Percentiles rank a stretch among this genome's conserved stretches.
Evolutionary conservation across 2,888 invertebrate genomes (phyloP).

Genomic region (Chromoteleia sp.): DNA sequence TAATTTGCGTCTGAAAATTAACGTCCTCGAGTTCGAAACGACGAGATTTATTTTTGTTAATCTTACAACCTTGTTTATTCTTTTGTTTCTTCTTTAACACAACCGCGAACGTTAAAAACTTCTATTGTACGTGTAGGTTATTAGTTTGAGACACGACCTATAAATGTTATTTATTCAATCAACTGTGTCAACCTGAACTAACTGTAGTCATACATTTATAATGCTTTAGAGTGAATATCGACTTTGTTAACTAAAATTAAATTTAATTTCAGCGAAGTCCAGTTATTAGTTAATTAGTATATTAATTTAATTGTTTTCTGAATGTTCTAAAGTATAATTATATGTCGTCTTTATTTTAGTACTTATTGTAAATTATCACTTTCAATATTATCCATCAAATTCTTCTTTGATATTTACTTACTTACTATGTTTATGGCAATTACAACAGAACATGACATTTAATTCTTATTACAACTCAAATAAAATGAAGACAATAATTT

Average conservation of each 20-base stretch:
- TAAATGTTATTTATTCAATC: slow-evolving; percentile 31
- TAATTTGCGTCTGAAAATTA: background rate
- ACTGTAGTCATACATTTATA: slow-evolving; percentile 7
- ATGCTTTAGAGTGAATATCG: background rate
- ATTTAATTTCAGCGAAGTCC: background rate
- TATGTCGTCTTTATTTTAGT: no score
- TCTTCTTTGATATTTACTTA: background rate
- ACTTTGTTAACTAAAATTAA: background rate
- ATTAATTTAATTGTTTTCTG: no score
- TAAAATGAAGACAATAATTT: background rate
- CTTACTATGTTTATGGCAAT: slow-evolving; percentile 28
- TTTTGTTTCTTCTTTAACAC: slow-evolving; percentile 3
- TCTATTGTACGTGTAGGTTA: slow-evolving; percentile 2
- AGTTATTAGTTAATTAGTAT: no score
- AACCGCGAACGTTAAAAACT: background rate
- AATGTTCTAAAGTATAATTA: no score
- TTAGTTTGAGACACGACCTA: slow-evolving; percentile 34
- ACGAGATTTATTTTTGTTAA: slow-evolving; percentile 6
- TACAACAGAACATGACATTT: slow-evolving; percentile 21
- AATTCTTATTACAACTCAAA: slow-evolving; percentile 8
- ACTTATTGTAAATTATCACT: no score
- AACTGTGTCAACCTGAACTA: background rate
- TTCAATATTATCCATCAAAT: background rate
- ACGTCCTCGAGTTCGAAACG: background rate
- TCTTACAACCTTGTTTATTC: slow-evolving; percentile 21